Conservation (phyloP, 92 coral and sea anemone genomes). For the Parazoanthus swiftii region DNA sequence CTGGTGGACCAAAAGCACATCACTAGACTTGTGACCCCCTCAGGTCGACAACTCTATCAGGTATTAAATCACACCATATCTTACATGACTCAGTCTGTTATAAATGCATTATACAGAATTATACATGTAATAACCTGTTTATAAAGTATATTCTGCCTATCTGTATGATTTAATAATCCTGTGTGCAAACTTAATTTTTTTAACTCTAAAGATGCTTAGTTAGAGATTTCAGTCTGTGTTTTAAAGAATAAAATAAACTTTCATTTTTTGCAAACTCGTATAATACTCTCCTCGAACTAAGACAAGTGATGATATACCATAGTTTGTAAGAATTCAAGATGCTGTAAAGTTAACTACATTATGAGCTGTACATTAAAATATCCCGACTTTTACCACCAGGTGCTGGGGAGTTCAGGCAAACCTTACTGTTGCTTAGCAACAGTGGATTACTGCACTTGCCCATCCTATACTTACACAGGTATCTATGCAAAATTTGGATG, state of each 20-base stretch:
- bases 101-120: too few species aligned
- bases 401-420: conserved; percentile 87
- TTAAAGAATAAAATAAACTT: too few species aligned
- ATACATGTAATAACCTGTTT: too few species aligned
- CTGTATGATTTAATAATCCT: too few species aligned
- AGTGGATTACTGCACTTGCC: conserved; percentile 90
- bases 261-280: too few species aligned
- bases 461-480: conserved; percentile 97
- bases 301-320: too few species aligned
- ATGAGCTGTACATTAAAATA: neutral
- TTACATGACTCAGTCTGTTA: neutral
- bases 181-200: too few species aligned
- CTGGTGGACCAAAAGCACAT: conserved; percentile 70
- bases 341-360: neutral
- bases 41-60: conserved; percentile 79
- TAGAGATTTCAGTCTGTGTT: neutral
- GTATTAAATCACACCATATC: conserved; percentile 25
- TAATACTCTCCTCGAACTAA: too few species aligned
- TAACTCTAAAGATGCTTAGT: too few species aligned
- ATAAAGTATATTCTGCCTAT: too few species aligned
- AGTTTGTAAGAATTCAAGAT: neutral
- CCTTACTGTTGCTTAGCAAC: conserved; percentile 77
- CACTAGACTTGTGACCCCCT: conserved; percentile 77
- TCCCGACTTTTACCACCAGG: conserved; percentile 48
- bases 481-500: neutral